These are phyloP conservation scores for Acanthosepion pharaonis DNA, from an alignment of 2,888 invertebrate genomes.

Conservation along the genomic window DNA sequence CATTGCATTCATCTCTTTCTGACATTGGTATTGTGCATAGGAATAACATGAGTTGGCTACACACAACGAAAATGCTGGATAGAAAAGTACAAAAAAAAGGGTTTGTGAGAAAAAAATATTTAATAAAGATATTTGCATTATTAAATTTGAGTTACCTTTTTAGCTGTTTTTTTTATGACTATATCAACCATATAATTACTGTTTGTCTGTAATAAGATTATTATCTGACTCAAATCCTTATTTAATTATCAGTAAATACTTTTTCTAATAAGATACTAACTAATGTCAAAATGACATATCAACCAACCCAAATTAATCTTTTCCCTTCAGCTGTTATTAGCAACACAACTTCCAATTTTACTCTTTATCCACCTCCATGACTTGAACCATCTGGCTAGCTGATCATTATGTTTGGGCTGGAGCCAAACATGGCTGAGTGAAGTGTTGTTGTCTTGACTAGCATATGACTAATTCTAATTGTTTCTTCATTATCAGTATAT, in stretches of 20 bases:
- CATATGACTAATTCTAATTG: neutral
- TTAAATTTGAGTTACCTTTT: too few relatives aligned
- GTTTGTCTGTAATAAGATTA: too few relatives aligned
- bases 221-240: too few relatives aligned
- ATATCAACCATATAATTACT: too few relatives aligned
- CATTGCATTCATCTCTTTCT: constrained; percentile 35
- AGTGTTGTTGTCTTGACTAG: neutral
- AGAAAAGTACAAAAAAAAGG: neutral
- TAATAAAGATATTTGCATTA: too few relatives aligned
- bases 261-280: too few relatives aligned
- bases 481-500: neutral
- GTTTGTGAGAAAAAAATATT: too few relatives aligned
- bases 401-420: neutral
- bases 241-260: too few relatives aligned
- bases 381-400: neutral
- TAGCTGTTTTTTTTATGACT: too few relatives aligned
- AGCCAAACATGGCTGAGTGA: neutral
- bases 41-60: constrained; percentile 38
- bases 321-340: neutral
- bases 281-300: too few relatives aligned
- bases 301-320: neutral
- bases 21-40: constrained; percentile 46
- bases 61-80: constrained; percentile 40
- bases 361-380: neutral
- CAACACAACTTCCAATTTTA: neutral